Percentiles rank a stretch among this genome's conserved stretches.
These are phyloP conservation scores for Parochlus steinenii DNA, from an alignment of 2,888 invertebrate genomes.

Conservation along the genomic window DNA sequence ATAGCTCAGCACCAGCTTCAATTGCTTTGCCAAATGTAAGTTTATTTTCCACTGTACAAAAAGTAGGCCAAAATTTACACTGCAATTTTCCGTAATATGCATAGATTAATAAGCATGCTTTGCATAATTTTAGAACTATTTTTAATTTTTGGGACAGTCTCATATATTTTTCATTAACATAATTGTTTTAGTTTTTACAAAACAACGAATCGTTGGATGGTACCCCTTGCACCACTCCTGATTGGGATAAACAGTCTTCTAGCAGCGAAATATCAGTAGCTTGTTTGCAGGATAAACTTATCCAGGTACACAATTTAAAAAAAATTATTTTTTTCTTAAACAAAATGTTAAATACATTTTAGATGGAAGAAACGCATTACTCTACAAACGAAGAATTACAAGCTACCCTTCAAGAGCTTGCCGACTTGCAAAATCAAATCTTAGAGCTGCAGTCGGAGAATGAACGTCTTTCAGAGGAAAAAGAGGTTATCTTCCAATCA, in stretches of 20 bases:
- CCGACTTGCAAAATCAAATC: constrained; percentile 75
- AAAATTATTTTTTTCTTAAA: background rate
- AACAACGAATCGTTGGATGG: constrained; percentile 36
- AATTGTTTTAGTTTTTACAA: constrained; percentile 13
- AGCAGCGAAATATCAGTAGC: constrained; percentile 85
- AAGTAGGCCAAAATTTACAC: background rate
- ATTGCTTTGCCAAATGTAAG: constrained; percentile 38
- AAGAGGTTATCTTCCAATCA: constrained; percentile 75
- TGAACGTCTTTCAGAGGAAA: constrained; percentile 74
- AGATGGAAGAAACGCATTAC: constrained; percentile 33
- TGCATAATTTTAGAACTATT: no score
- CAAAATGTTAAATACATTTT: constrained; percentile 6
- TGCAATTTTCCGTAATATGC: background rate
- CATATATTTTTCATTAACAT: constrained; percentile 8
- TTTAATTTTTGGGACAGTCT: no score
- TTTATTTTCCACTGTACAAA: constrained; percentile 6
- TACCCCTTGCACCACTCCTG: constrained; percentile 58
- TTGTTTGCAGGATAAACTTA: constrained; percentile 81
- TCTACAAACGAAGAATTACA: constrained; percentile 86
- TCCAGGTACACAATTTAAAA: constrained; percentile 40
- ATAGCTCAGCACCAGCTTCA: constrained; percentile 67
- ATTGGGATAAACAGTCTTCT: constrained; percentile 85
- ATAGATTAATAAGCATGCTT: no score
- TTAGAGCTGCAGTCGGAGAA: constrained; percentile 78
- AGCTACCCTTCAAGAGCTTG: constrained; percentile 82